phyloP scores from a whole-genome alignment of 2,113 vertebrate species.

The Sterrhoptilus dennistouni region DNA sequence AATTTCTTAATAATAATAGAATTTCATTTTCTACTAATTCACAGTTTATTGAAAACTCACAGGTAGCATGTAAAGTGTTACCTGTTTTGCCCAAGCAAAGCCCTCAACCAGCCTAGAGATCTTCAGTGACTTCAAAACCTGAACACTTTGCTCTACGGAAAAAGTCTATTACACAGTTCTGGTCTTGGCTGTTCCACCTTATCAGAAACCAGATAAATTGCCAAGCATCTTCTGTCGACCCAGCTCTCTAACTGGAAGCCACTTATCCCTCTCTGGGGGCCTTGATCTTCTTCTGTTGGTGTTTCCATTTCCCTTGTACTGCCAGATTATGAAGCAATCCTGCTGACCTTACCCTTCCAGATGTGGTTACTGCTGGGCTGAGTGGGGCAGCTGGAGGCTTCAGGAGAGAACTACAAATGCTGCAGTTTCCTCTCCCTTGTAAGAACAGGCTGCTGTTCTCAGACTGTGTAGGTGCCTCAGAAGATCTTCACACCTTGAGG shows the following conservation, averaged over 20 bases:
- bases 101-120: neutral
- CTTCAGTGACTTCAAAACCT: neutral
- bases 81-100: neutral
- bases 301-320: neutral
- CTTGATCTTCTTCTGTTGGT: neutral
- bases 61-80: neutral
- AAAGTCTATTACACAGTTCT: neutral
- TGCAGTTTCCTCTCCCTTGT: neutral
- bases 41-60: neutral
- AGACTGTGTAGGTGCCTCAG: neutral
- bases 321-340: neutral
- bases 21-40: neutral
- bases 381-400: neutral
- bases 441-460: neutral
- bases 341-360: neutral
- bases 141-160: neutral
- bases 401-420: neutral
- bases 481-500: neutral
- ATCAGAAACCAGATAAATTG: neutral
- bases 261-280: neutral
- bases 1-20: neutral
- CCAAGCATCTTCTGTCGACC: neutral
- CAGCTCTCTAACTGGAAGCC: neutral
- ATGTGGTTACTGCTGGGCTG: rapidly evolving
- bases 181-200: neutral